These are phyloP conservation scores for Lacerta agilis DNA, from an alignment of 2,797 vertebrate species.

Conservation along the genomic window DNA sequence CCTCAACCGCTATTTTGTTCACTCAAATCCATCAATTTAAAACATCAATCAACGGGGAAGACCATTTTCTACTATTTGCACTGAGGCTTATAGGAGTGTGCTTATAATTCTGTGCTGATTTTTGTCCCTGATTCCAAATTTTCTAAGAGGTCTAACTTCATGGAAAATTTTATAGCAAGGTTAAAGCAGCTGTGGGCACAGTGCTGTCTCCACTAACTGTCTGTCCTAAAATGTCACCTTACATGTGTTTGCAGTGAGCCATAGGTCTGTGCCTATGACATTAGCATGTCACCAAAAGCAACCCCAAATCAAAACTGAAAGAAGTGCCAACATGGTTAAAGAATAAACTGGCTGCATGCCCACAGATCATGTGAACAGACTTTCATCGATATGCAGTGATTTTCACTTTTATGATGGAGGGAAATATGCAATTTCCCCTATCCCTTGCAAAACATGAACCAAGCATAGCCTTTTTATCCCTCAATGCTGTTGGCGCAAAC, in stretches of 20 bases:
- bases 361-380: background rate
- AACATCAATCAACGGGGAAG: background rate
- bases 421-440: background rate
- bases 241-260: background rate
- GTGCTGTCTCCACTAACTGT: background rate
- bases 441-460: constrained; percentile 17
- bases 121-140: background rate
- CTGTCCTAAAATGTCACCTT: background rate
- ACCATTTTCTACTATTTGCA: background rate
- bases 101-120: background rate
- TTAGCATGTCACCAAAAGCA: background rate
- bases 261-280: background rate
- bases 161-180: background rate
- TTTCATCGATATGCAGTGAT: background rate
- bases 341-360: background rate
- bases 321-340: background rate
- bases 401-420: background rate
- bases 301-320: background rate
- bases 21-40: background rate
- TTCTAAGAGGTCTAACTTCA: background rate
- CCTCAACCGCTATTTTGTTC: background rate
- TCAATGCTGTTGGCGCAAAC: background rate
- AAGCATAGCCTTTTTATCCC: background rate
- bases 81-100: background rate
- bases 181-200: background rate